Evolutionary conservation across 2,797 vertebrate species (phyloP).

Genomic region (Mycteria americana): DNA sequence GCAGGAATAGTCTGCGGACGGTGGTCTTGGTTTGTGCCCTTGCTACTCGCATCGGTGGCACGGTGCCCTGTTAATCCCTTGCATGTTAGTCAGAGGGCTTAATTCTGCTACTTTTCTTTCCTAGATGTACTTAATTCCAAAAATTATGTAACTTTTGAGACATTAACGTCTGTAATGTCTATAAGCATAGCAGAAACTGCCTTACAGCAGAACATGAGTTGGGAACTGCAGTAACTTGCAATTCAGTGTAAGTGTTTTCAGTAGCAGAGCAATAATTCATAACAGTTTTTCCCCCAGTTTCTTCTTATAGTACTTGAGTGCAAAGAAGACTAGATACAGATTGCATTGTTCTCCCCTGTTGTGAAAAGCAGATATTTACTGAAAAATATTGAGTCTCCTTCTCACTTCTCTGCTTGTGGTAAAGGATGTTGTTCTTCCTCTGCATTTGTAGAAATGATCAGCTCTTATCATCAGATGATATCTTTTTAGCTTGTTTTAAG

Average conservation of each 20-base stretch:
- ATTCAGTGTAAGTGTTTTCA: not conserved
- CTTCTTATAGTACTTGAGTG: not conserved
- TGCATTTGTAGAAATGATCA: not conserved
- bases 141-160: not conserved
- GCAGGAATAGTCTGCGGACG: not conserved
- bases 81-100: not conserved
- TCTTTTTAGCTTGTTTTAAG: not conserved
- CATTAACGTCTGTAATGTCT: not conserved
- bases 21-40: not conserved
- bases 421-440: not conserved
- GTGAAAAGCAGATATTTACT: not conserved
- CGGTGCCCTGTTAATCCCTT: not conserved
- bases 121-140: not conserved
- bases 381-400: not conserved
- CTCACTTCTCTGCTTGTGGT: not conserved
- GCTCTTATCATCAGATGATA: not conserved
- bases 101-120: not conserved
- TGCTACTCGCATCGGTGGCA: not conserved
- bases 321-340: not conserved
- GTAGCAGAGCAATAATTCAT: not conserved
- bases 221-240: not conserved
- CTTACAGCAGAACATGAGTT: not conserved
- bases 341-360: not conserved
- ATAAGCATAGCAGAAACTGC: not conserved
- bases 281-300: not conserved